Base-by-base conservation (phyloP, 2,888 invertebrate genomes). In the Lepidochrysops patricia region DNA sequence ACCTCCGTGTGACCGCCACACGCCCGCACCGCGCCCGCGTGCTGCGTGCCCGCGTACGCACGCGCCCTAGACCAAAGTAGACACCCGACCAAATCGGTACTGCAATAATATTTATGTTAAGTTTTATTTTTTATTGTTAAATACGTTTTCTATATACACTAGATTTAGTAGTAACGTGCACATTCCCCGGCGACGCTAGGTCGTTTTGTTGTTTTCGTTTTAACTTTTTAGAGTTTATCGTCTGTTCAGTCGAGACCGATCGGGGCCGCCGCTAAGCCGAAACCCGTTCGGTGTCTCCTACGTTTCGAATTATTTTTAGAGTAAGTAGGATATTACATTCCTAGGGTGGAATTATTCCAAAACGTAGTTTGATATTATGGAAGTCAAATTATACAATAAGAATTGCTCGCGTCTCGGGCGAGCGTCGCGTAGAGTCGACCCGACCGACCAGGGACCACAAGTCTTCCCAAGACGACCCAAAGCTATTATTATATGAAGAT, bases 81-180 rank as follows among this genome's bases (percentile, higher is more conserved):
- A 82, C 75, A 81, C 83, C 87, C 72, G 75, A 89, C 89, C 89
- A 88, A 89, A 88, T 81, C 87, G 84, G 82, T 84, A 76, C 87
- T 84, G 89, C 89, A 84, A 88, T 88, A 82, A 81, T 75, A 74
- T 83, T 86, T 83, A 82, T 84, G 80, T 76, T 80, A 80, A 74
- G 67, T 68, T 67, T 73, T 74, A 74, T 76, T 75, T 80, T 82
- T 43, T 43, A 43, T 43, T 80, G 82, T 85, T 84, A 77, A 79
- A 76, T 75, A 82, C 75, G 73, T 81, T 82, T 67, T 80, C 79
- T 75, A 79, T 84, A 77, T 84, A 84, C 79, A 79, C 82, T 82
- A 79, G 78, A 79, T 72, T 74, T 84, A 84, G 82, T 72, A 72
- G 67, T 85, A 85, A 84, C 75, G 72, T 81, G 88, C 88, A 87